Percentiles rank a stretch among this genome's conserved stretches.
Conservation (phyloP, 2,113 vertebrate species). For the Lipophrys pholis region DNA sequence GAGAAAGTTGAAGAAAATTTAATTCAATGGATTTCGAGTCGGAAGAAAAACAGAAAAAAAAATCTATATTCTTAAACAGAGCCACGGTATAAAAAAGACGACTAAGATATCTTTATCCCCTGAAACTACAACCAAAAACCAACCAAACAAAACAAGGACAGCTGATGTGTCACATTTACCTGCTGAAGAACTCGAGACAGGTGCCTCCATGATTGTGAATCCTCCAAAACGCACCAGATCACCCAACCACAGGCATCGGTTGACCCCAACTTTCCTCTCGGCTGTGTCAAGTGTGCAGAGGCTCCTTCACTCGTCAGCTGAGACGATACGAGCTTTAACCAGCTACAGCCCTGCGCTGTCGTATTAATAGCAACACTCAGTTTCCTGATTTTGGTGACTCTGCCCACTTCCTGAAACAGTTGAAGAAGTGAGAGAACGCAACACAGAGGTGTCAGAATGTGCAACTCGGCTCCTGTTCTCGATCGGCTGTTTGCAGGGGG, state of each 20-base stretch:
- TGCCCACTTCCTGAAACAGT: conserved; percentile 84
- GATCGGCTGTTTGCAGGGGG: not conserved
- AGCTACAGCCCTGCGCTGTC: conserved; percentile 36
- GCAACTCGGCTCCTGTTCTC: conserved; percentile 16
- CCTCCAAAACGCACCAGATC: conserved; percentile 34
- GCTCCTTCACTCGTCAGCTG: conserved; percentile 19
- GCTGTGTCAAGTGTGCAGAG: not conserved
- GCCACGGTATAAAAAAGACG: not conserved
- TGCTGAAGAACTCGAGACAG: conserved; percentile 23
- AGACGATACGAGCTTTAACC: conserved; percentile 45
- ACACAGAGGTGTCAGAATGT: conserved; percentile 26
- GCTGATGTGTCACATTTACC: conserved; percentile 51
- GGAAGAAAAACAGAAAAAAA: not conserved
- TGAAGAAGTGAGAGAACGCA: conserved; percentile 73
- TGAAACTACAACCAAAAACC: not conserved
- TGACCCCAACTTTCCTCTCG: not conserved
- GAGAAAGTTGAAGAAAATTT: not conserved
- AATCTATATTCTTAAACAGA: not conserved
- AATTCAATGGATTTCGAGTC: not conserved
- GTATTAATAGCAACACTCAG: conserved; percentile 79
- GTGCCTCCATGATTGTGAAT: conserved; percentile 67
- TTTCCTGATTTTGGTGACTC: conserved; percentile 82
- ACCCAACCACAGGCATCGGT: conserved; percentile 40
- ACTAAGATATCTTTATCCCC: not conserved
- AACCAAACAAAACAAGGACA: not conserved